Base-by-base conservation (phyloP, 2,888 invertebrate genomes). In the Tupiocoris notatus region DNA sequence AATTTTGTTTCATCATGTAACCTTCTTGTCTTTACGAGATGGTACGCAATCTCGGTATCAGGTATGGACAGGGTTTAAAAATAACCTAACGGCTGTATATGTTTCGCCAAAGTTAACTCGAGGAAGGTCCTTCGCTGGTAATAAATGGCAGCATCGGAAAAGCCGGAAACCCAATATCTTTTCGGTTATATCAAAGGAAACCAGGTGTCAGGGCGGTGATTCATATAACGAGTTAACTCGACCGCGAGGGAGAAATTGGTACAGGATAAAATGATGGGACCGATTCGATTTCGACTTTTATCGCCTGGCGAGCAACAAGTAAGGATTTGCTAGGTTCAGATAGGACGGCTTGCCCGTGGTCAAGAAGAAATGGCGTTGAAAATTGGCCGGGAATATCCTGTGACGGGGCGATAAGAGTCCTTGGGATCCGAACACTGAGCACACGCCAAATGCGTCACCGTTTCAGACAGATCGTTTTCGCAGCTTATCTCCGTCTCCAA, bases 301-400 rank as follows among this genome's bases (percentile, higher is more conserved):
- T 39, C 39, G 39, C 39, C 39, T 12, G 3, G 6, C 21, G 22
- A 57, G 57, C 21, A 67, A 67, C 56, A 56, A 67, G 57, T 54
- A 16, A 3, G 9, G 39, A 56, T 39, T 39, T 39, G 67, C n/a
- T 67, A 22, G 67, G 67, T 67, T 21, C 67, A 67, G 67, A 20
- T 57, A 67, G 54, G 57, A 39, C 25, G 22, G 67, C 57, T 67
- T 67, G 67, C 67, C 67, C 67, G 56, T 57, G 67, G 67, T 67
- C 67, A 67, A 56, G 21, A 56, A 22, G 67, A 67, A 67, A 67
- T 67, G 56, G 67, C 54, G 56, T 54, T 57, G 67, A 67, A 67
- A 67, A 67, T 22, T 21, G 54, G 57, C 18, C 22, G 22, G 22
- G 54, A 67, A 67, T 54, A 57, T 57, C 67, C 67, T 67, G 67